Conservation (phyloP, 2,797 vertebrate species). For the Esox masquinongy region DNA sequence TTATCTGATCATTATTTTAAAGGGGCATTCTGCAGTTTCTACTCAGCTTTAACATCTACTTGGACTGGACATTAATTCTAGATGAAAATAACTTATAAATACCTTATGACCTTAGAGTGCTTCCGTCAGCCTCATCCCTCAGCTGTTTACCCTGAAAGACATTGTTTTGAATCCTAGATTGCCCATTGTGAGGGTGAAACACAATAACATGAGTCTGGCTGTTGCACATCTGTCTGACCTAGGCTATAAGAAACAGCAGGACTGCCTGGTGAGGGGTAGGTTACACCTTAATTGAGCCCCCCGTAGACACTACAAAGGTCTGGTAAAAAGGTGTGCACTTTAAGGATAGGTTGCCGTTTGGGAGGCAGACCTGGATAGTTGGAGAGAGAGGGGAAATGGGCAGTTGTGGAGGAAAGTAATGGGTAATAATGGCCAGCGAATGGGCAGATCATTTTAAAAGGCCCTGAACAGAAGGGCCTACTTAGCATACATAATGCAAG, state of each 20-base stretch:
- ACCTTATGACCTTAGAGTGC: too few species aligned
- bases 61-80: too few species aligned
- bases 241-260: not conserved
- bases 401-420: not conserved
- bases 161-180: too few species aligned
- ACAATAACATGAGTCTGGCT: not conserved
- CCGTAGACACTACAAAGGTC: not conserved
- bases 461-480: conserved; percentile 61
- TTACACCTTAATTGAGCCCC: not conserved
- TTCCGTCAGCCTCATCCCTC: too few species aligned
- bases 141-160: too few species aligned
- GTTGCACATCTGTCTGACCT: not conserved
- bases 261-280: not conserved
- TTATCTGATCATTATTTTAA: not conserved
- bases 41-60: not conserved
- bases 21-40: not conserved
- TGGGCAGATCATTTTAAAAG: conserved; percentile 60
- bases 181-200: not conserved
- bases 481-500: conserved; percentile 80
- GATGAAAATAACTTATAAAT: too few species aligned
- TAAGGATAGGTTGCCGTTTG: not conserved
- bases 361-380: not conserved
- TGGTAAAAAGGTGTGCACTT: not conserved
- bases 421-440: conserved; percentile 52
- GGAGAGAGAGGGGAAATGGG: not conserved